These are phyloP conservation scores for Anadara kagoshimensis DNA, from an alignment of 1,140 invertebrate genomes.

Conservation along the genomic window DNA sequence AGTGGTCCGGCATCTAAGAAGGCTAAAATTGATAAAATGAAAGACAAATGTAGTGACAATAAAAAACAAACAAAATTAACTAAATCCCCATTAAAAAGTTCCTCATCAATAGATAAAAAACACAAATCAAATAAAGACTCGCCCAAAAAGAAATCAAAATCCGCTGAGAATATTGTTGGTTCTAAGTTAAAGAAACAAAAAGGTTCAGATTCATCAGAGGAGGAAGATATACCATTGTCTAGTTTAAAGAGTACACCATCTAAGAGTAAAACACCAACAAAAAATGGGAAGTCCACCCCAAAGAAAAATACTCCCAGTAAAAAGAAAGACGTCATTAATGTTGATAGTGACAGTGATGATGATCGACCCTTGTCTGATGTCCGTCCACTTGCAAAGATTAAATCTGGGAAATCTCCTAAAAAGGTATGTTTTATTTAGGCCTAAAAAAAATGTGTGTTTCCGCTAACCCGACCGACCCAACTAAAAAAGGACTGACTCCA, in stretches of 20 bases:
- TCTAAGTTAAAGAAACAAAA: conserved; percentile 8
- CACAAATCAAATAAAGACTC: conserved; percentile 32
- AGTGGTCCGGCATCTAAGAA: conserved; percentile 44
- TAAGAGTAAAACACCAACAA: conserved; percentile 23
- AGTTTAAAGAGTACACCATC: conserved; percentile 30
- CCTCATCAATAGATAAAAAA: conserved; percentile 37
- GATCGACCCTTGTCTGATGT: neutral
- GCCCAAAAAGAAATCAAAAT: conserved; percentile 25
- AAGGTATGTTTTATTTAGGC: neutral
- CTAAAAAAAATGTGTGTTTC: too few species aligned
- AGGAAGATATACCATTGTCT: conserved; percentile 50
- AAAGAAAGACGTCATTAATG: neutral
- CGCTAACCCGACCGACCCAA: too few species aligned
- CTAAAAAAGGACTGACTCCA: too few species aligned
- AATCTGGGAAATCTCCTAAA: neutral
- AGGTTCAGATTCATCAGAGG: conserved; percentile 36
- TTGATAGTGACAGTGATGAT: conserved; percentile 24
- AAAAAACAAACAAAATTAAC: conserved; percentile 36
- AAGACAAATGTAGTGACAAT: conserved; percentile 42
- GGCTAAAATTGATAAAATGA: conserved; percentile 46
- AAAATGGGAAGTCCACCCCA: conserved; percentile 1
- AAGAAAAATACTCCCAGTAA: conserved; percentile 6
- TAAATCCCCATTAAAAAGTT: conserved; percentile 39
- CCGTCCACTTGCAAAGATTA: neutral
- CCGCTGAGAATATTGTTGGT: neutral